phyloP scores from a whole-genome alignment of 1,140 invertebrate genomes.

The Odontomachus brunneus region DNA sequence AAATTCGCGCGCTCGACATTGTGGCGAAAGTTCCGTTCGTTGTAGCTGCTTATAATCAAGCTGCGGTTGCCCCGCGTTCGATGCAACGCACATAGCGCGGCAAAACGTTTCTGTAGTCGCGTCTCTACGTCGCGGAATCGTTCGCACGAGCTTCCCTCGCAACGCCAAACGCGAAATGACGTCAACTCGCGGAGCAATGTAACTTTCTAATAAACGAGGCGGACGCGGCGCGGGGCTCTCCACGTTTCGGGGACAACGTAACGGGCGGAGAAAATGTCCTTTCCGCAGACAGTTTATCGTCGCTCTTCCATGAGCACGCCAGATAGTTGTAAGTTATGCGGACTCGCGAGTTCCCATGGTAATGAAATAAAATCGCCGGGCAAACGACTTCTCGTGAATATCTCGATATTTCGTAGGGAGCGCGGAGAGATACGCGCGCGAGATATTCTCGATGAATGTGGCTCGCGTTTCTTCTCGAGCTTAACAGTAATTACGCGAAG shows the following conservation, averaged over 20 bases:
- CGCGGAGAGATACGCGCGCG: neutral
- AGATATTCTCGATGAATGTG: neutral
- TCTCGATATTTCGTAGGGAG: neutral
- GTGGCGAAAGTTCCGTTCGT: neutral
- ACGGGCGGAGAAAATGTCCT: constrained; percentile 43
- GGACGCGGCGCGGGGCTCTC: constrained; percentile 30
- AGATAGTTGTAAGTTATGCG: constrained; percentile 48
- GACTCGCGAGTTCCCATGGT: constrained; percentile 37
- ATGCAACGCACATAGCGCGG: neutral
- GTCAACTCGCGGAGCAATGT: constrained; percentile 30
- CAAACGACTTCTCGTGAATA: constrained; percentile 15
- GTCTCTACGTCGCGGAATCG: constrained; percentile 6
- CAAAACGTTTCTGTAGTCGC: neutral
- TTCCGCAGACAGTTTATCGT: constrained; percentile 42
- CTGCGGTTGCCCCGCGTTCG: neutral
- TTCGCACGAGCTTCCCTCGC: neutral
- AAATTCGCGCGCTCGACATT: neutral
- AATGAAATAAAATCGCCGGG: constrained; percentile 45
- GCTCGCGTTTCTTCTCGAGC: too few relatives aligned
- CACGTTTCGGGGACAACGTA: constrained; percentile 36
- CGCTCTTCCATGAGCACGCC: constrained; percentile 20
- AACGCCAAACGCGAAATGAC: constrained; percentile 2
- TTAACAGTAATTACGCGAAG: too few relatives aligned
- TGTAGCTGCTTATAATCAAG: neutral
- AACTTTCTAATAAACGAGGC: constrained; percentile 54